These are phyloP conservation scores for Cervus canadensis DNA, from an alignment of 2,113 vertebrate species.

Conservation along the genomic window DNA sequence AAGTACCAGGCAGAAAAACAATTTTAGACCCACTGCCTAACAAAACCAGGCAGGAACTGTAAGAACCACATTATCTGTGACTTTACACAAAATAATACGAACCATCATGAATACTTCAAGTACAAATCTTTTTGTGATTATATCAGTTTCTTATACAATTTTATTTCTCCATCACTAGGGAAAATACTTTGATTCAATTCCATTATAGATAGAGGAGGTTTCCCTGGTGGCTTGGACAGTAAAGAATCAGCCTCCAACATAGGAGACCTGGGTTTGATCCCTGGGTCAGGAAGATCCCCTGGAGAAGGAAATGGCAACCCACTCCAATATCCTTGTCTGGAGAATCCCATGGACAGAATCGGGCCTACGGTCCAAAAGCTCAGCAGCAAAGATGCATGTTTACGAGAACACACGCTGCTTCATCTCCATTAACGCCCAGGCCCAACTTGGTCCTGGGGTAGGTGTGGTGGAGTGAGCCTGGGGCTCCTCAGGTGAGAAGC, in stretches of 20 bases:
- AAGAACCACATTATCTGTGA: neutral
- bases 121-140: neutral
- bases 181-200: conserved; percentile 25
- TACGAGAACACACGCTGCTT: neutral
- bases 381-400: neutral
- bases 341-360: neutral
- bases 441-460: neutral
- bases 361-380: neutral
- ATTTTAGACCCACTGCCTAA: neutral
- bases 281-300: neutral
- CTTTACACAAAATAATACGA: conserved; percentile 9
- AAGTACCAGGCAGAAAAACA: neutral
- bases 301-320: neutral
- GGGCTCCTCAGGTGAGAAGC: neutral
- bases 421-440: neutral
- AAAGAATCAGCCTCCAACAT: neutral
- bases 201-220: neutral
- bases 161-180: neutral
- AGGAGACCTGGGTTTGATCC: neutral
- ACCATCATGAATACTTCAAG: neutral
- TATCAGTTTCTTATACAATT: neutral
- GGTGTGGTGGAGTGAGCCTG: neutral
- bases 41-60: neutral
- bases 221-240: neutral
- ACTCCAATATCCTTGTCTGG: neutral